Conservation (phyloP, 2,888 invertebrate species). For the Stictocephala bisonia region DNA sequence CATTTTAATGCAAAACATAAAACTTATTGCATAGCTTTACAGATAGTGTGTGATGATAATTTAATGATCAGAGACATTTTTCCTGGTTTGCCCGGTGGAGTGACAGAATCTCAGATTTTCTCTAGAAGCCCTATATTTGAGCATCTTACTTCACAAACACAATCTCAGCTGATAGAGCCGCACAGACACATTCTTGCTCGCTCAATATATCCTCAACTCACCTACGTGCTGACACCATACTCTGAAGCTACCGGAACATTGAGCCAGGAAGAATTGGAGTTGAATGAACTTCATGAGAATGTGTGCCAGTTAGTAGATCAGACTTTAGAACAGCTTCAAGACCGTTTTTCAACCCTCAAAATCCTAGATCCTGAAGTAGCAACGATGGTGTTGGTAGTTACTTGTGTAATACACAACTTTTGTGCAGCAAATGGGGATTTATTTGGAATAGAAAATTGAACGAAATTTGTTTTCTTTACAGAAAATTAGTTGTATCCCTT, state of each 20-base stretch:
- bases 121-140: neutral
- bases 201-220: conserved; percentile 2
- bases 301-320: conserved; percentile 8
- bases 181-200: conserved; percentile 12
- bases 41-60: conserved; percentile 27
- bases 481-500: too few relatives aligned
- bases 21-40: conserved; percentile 24
- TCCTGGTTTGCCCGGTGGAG: conserved; percentile 21
- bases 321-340: neutral
- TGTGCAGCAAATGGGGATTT: conserved; percentile 9
- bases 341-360: conserved; percentile 10
- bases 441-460: neutral
- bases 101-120: neutral
- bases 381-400: conserved; percentile 10
- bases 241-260: neutral
- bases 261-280: neutral
- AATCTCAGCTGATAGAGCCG: too few relatives aligned
- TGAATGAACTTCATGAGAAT: conserved; percentile 15
- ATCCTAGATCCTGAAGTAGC: conserved; percentile 12
- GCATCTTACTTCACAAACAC: neutral
- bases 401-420: conserved; percentile 26
- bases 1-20: conserved; percentile 26
- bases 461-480: too few relatives aligned
- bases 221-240: conserved; percentile 26
- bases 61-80: conserved; percentile 28